Evolutionary conservation across 2,888 invertebrate species (phyloP).

Genomic region (Hyles lineata): DNA sequence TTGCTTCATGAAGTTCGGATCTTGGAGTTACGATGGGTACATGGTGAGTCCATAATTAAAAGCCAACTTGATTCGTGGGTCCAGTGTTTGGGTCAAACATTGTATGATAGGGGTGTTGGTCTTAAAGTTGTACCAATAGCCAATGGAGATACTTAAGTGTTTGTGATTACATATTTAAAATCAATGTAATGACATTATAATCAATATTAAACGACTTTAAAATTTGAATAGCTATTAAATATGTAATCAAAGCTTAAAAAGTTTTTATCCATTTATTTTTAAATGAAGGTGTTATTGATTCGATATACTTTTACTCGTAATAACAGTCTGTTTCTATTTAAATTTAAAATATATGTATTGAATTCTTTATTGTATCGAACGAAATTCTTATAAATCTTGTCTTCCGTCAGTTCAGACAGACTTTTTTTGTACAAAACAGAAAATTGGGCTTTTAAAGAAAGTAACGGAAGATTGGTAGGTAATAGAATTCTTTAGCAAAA

Average conservation of each 20-base stretch:
- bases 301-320: conserved; percentile 1
- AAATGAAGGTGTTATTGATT: neutral
- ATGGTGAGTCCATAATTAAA: conserved; percentile 86
- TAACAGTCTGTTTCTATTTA: neutral
- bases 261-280: neutral
- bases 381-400: conserved; percentile 42
- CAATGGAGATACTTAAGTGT: no score
- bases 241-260: neutral
- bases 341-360: neutral
- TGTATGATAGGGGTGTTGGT: no score
- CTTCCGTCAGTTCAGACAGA: conserved; percentile 44
- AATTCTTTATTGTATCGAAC: conserved; percentile 19
- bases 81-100: no score
- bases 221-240: no score
- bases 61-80: neutral
- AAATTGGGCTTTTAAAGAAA: conserved; percentile 49
- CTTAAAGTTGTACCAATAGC: no score
- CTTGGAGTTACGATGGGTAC: conserved; percentile 97
- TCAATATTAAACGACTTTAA: no score
- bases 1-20: conserved; percentile 97
- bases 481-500: conserved; percentile 59
- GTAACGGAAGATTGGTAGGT: conserved; percentile 52
- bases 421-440: conserved; percentile 46
- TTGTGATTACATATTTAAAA: no score
- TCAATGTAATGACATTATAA: no score